Evolutionary conservation across 2,797 vertebrate genomes (phyloP).

Genomic region (Spinus pinus): DNA sequence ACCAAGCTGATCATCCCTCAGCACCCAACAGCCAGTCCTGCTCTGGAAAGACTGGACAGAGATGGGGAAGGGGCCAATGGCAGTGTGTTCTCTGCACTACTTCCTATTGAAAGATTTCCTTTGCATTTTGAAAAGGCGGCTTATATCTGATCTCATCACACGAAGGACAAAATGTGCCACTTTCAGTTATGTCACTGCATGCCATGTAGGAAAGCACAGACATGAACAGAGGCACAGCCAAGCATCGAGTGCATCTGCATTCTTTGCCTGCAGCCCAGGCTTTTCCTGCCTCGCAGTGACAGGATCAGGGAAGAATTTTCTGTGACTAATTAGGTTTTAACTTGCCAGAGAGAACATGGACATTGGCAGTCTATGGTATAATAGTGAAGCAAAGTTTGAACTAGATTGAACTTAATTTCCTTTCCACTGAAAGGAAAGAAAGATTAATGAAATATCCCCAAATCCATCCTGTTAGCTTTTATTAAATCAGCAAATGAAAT

Average conservation of each 20-base stretch:
- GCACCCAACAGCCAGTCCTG: neutral
- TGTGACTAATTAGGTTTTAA: conserved; percentile 89
- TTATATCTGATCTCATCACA: neutral
- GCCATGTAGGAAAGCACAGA: neutral
- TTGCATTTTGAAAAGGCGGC: neutral
- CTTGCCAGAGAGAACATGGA: conserved; percentile 83
- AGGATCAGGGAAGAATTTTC: conserved; percentile 88
- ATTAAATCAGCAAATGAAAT: conserved; percentile 97
- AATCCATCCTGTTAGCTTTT: conserved; percentile 97
- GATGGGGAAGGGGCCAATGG: neutral
- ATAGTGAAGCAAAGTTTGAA: conserved; percentile 81
- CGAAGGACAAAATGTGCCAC: neutral
- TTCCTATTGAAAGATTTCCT: neutral
- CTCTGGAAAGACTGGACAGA: neutral
- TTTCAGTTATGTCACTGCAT: conserved; percentile 17
- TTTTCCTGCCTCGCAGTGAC: conserved; percentile 75
- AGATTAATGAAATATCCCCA: conserved; percentile 99
- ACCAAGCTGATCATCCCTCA: neutral
- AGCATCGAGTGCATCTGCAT: conserved; percentile 51
- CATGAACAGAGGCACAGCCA: conserved; percentile 9
- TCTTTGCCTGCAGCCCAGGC: conserved; percentile 56
- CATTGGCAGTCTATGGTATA: conserved; percentile 80
- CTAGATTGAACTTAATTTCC: conserved; percentile 94
- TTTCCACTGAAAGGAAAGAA: conserved; percentile 90
- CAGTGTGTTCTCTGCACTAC: neutral